These are phyloP conservation scores for Semicossyphus pulcher DNA, from an alignment of 2,113 vertebrate genomes.

Conservation along the genomic window DNA sequence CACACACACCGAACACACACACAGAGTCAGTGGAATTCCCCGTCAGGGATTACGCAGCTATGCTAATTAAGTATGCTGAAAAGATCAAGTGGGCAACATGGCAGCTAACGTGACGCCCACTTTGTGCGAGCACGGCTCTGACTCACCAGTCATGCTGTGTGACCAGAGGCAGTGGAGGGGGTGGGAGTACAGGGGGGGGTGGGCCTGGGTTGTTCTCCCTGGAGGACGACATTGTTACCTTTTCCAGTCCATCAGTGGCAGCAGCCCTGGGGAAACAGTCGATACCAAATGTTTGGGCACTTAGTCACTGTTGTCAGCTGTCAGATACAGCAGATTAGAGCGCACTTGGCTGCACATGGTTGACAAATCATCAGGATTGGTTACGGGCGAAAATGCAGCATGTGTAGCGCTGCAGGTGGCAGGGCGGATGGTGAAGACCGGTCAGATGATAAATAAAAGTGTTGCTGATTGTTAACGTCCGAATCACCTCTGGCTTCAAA, in stretches of 20 bases:
- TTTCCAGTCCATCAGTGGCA: constrained; percentile 67
- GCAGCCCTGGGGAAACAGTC: constrained; percentile 70
- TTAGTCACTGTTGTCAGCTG: constrained; percentile 78
- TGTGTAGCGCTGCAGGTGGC: constrained; percentile 45
- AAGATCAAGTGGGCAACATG: constrained; percentile 61
- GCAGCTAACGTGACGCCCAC: constrained; percentile 36
- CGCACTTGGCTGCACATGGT: constrained; percentile 58
- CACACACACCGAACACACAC: neutral
- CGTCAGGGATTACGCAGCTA: constrained; percentile 39
- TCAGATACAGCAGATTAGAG: constrained; percentile 75
- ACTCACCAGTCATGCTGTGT: constrained; percentile 58
- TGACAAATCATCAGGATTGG: constrained; percentile 66
- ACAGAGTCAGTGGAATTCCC: constrained; percentile 37
- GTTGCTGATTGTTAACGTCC: constrained; percentile 15
- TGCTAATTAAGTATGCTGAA: constrained; percentile 60
- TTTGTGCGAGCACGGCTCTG: constrained; percentile 33
- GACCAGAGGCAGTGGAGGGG: constrained; percentile 31
- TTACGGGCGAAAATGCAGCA: constrained; percentile 31
- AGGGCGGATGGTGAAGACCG: neutral
- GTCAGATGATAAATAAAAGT: constrained; percentile 50
- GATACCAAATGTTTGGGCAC: constrained; percentile 70
- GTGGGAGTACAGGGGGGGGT: neutral
- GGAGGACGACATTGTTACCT: constrained; percentile 70
- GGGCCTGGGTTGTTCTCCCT: constrained; percentile 30
- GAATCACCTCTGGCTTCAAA: constrained; percentile 15